Base-by-base conservation (phyloP, 2,797 vertebrate genomes). In the Molossus alvarezi region DNA sequence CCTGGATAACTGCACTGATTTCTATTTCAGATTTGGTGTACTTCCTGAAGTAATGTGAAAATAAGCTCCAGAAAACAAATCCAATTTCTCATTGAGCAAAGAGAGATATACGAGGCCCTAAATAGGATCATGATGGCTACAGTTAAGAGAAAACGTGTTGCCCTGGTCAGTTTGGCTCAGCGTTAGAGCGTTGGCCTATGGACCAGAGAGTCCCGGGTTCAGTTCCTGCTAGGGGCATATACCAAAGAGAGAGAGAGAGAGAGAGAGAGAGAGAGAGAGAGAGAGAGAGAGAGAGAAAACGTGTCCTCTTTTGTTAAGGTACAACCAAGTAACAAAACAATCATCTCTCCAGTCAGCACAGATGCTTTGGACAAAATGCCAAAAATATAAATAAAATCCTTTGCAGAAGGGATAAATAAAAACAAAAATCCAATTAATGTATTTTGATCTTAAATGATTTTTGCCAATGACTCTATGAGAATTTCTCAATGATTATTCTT, bases 381-480 rank as follows among this genome's bases (percentile, higher is more conserved):
- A 23, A 93, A 92, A 80, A 69, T 72, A 69, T 75, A 80, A 82
- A 75, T 81, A 48, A 87, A 87, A 76, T 37, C 18, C 15, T 21
- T 41, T 71, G 87, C 9, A 82, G 6, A 69, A 87, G 15, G 14
- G 6, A 69, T 96, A 2, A 77, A 82, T 13, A 29, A 77, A 83
- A 82, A 87, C 17, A 10, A 95, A 53, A 75, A 76, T 9, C 25
- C 62, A 13, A 81, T 80, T 45, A 69, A 90, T 23, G 12, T 15
- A 81, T 62, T 87, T 81, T 62, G 3, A 81, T 90, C 55, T 76
- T 90, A 76, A 81, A 51, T 76, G 71, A 76, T 37, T 55, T 55
- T 93, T 37, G 9, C n/a, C 51, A 90, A 29, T 18, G 60, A 81
- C 2, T 90, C 27, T 33, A 51, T 64, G 14, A 27, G 86, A 86